Conservation (phyloP, 2,113 vertebrate genomes). For the Oncorhynchus masou region DNA sequence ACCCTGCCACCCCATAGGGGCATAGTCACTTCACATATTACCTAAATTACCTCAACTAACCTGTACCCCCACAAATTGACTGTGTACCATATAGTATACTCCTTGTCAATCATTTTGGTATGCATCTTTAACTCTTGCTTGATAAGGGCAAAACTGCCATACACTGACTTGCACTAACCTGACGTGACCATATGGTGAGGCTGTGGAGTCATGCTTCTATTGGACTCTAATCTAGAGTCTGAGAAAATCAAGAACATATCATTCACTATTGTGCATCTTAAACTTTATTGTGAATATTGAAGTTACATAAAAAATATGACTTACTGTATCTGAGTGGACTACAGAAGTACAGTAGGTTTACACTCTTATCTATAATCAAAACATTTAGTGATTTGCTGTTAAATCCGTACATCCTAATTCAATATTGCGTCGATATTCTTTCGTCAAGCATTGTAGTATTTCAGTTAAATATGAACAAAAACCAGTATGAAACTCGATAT, state of each 20-base stretch:
- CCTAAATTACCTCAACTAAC: too few relatives aligned
- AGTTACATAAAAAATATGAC: conserved; percentile 42
- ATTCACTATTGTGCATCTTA: neutral
- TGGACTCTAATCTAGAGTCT: neutral
- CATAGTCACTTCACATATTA: too few relatives aligned
- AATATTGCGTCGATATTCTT: neutral
- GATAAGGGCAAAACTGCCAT: neutral
- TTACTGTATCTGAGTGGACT: neutral
- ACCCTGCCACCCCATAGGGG: too few relatives aligned
- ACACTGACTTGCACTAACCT: neutral
- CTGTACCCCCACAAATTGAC: too few relatives aligned
- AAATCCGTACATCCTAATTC: conserved; percentile 11
- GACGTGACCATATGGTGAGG: conserved; percentile 30
- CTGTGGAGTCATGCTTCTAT: neutral
- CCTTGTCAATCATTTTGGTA: too few relatives aligned
- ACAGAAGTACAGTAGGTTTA: conserved; percentile 39
- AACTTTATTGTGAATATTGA: conserved; percentile 54
- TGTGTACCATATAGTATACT: too few relatives aligned
- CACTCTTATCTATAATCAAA: conserved; percentile 17
- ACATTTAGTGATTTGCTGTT: conserved; percentile 19
- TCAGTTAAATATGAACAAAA: neutral
- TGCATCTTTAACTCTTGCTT: too few relatives aligned
- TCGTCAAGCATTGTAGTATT: neutral
- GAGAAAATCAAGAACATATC: neutral
- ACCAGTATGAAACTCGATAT: neutral